Evolutionary conservation across 2,113 vertebrate species (phyloP).

Genomic region (Hippocampus guttulatus): DNA sequence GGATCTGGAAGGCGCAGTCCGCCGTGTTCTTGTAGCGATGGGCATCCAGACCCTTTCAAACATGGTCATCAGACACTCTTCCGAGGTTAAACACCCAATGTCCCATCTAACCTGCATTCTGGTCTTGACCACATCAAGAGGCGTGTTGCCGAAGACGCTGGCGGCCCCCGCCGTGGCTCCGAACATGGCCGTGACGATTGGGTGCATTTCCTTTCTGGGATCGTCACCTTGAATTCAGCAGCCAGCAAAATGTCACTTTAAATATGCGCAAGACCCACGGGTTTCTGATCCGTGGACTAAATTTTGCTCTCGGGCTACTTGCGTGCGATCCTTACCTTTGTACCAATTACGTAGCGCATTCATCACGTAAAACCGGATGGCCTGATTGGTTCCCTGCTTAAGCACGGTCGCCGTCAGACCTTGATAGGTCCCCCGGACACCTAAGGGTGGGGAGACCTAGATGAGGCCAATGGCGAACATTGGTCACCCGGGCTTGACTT

Average conservation of each 20-base stretch:
- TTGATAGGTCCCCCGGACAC: conserved; percentile 75
- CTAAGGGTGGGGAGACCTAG: conserved; percentile 36
- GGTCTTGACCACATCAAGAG: conserved; percentile 80
- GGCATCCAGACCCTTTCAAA: conserved; percentile 74
- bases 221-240: conserved; percentile 66
- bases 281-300: neutral
- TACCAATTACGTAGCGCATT: conserved; percentile 76
- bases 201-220: conserved; percentile 70
- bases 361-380: conserved; percentile 80
- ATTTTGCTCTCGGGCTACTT: neutral
- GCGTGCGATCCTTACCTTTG: conserved; percentile 63
- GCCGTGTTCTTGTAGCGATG: conserved; percentile 77
- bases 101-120: conserved; percentile 74
- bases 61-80: neutral
- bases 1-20: conserved; percentile 79
- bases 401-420: conserved; percentile 76
- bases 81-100: neutral
- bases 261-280: neutral
- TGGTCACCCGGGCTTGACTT: neutral
- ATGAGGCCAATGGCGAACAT: neutral
- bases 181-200: conserved; percentile 74
- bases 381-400: conserved; percentile 78
- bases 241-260: neutral
- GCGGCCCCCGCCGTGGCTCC: conserved; percentile 76
- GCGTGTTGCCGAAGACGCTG: conserved; percentile 80